Conservation (phyloP, 2,113 vertebrate genomes). For the Promerops cafer region DNA sequence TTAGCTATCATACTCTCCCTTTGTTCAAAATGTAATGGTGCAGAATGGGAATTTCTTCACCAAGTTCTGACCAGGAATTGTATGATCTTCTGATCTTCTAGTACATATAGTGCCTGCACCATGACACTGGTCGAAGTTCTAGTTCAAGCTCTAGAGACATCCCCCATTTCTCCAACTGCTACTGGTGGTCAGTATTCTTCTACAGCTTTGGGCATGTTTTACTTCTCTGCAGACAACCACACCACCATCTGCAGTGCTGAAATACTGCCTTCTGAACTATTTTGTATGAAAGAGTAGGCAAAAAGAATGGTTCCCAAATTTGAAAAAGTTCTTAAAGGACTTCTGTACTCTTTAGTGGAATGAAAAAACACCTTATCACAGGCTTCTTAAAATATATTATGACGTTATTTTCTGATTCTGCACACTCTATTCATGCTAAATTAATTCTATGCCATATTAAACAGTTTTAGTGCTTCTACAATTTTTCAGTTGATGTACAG, state of each 20-base stretch:
- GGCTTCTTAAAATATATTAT: neutral
- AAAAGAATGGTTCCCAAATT: neutral
- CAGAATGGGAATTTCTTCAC: neutral
- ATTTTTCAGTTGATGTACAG: neutral
- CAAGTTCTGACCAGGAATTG: neutral
- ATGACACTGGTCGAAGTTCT: neutral
- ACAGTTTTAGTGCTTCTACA: neutral
- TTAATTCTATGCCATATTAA: neutral
- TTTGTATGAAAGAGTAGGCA: neutral
- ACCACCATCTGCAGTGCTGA: neutral
- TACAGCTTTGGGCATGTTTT: neutral
- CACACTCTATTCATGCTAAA: neutral
- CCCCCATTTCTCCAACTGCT: neutral
- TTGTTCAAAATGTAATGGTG: neutral
- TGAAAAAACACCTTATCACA: neutral
- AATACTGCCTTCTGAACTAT: neutral
- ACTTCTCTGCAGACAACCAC: neutral
- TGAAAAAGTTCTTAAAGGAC: neutral
- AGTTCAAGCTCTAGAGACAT: neutral
- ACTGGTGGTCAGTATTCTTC: neutral
- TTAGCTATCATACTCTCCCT: neutral
- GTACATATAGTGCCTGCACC: neutral
- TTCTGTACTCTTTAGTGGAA: neutral
- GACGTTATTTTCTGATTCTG: neutral
- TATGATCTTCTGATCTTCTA: neutral